Evolutionary conservation across 2,113 vertebrate genomes (phyloP), one percentile per base, ranked within the genome.

Genomic region (Eira barbara): DNA sequence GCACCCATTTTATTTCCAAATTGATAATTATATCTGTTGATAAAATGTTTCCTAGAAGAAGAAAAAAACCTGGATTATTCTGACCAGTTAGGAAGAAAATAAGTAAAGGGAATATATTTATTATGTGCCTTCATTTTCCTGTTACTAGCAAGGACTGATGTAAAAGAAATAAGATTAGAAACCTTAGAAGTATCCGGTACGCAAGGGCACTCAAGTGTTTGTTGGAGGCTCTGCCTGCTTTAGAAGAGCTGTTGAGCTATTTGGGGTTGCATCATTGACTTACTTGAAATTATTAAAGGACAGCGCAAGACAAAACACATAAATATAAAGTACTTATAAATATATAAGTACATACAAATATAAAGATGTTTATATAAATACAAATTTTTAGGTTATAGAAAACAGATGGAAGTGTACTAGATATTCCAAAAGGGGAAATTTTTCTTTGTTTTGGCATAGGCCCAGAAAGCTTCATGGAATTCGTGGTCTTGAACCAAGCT

Each of bases 211-310:
- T 74, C 15, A 27, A 47, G 27, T 74, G 36, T 81, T 87, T 94
- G 45, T 20, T 80, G 27, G 88, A 92, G 86, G 34, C 71, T 63
- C 18, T 80, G 14, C n/a, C 45, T 95, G 23, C 27, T 59, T 49
- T 92, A 84, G 52, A 96, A 74, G 73, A 57, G 73, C 71, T 78
- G 23, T 87, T 31, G 10, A 49, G 39, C 52, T 71, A 7, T 95
- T 73, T 91, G 61, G 52, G 59, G 6, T 92, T 93, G 63, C 57
- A 91, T 31, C 36, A 67, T 73, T 82, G 65, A 89, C 49, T 94
- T 93, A 71, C 13, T 45, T 95, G 57, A 92, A 82, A 86, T 79
- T 81, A 59, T 55, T 93, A 74, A 97, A 98, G 63, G 97, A 49
- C 36, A 78, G 17, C 47, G 39, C 34, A 92, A 80, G 65, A 74